These are phyloP conservation scores for Andricus curvator DNA, from an alignment of 2,888 invertebrate genomes.

Conservation along the genomic window DNA sequence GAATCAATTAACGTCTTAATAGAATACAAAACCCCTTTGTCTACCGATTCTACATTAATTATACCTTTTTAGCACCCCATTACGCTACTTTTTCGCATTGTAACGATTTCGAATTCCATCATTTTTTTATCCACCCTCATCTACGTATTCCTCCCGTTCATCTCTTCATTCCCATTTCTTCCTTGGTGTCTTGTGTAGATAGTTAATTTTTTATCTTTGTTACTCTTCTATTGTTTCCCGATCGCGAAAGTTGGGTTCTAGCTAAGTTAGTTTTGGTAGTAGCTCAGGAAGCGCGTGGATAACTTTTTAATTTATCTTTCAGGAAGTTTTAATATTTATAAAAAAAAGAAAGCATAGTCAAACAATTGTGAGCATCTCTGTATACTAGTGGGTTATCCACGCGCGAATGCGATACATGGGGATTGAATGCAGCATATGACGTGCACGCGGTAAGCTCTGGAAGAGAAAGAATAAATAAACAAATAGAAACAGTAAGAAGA, in stretches of 20 bases:
- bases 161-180: not conserved
- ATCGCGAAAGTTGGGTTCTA: not conserved
- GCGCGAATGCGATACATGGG: conserved; percentile 38
- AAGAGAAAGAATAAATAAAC: conserved; percentile 50
- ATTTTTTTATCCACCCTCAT: not conserved
- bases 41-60: no score
- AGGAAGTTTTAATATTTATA: no score
- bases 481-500: conserved; percentile 9
- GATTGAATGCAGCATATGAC: conserved; percentile 53
- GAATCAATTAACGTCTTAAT: no score
- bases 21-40: no score
- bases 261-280: conserved; percentile 4
- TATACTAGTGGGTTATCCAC: conserved; percentile 41
- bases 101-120: no score
- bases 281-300: not conserved
- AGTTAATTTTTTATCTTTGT: not conserved
- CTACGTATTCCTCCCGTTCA: not conserved
- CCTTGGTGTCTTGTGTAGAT: not conserved
- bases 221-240: conserved; percentile 18
- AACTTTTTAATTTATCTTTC: not conserved
- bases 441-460: conserved; percentile 64
- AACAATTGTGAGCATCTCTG: not conserved
- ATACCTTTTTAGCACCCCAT: no score
- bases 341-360: not conserved
- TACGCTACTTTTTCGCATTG: no score